Evolutionary conservation across 2,113 vertebrate species (phyloP).

Genomic region (Apus apus): DNA sequence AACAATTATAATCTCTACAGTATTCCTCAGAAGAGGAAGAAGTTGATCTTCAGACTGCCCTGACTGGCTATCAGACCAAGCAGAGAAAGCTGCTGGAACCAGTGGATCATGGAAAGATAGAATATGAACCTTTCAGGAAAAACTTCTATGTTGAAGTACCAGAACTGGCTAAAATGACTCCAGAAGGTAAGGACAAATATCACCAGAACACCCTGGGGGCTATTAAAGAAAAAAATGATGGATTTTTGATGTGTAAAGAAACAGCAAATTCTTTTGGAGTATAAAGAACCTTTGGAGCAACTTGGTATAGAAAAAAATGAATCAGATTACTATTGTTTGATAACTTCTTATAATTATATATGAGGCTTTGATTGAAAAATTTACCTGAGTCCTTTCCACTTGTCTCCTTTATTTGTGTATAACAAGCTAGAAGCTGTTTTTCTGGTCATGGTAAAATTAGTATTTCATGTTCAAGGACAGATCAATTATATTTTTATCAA

Average conservation of each 20-base stretch:
- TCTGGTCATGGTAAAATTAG: background rate
- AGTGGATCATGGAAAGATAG: constrained; percentile 96
- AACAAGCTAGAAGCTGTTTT: background rate
- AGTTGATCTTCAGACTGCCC: constrained; percentile 95
- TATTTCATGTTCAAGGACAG: background rate
- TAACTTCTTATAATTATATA: background rate
- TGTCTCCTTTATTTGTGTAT: background rate
- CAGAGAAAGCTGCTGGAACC: constrained; percentile 96
- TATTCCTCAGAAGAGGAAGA: constrained; percentile 99
- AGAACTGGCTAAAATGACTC: constrained; percentile 91
- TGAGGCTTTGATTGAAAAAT: background rate
- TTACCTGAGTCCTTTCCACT: background rate
- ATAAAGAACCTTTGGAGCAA: background rate
- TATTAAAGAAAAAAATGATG: background rate
- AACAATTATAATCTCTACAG: constrained; percentile 67
- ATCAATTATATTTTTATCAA: background rate
- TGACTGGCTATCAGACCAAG: constrained; percentile 98
- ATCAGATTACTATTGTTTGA: background rate
- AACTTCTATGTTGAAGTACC: constrained; percentile 99
- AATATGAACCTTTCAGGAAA: constrained; percentile 94
- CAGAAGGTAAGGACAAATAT: constrained; percentile 80
- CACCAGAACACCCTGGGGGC: background rate
- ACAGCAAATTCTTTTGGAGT: background rate
- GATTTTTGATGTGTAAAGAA: background rate
- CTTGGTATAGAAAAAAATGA: background rate